These are phyloP conservation scores for Clostera curtula DNA, from an alignment of 2,888 invertebrate species.

Conservation along the genomic window DNA sequence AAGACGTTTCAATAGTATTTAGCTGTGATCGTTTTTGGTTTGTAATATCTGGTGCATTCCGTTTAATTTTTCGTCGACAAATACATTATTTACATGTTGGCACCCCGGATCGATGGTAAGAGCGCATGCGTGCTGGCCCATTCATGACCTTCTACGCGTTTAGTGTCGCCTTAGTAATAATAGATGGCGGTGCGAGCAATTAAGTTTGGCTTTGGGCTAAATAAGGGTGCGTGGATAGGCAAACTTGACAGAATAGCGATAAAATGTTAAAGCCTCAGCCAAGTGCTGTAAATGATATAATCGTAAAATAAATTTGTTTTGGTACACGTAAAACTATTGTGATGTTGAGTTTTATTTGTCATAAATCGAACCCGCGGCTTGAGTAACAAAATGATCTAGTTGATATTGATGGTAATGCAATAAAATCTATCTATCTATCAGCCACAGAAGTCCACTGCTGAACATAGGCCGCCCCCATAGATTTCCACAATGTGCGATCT, in stretches of 20 bases:
- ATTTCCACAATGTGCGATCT: too few species aligned
- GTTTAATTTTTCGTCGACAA: conserved; percentile 35
- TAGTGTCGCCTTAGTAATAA: conserved; percentile 27
- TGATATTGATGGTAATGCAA: too few species aligned
- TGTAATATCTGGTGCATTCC: neutral
- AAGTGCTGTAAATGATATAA: neutral
- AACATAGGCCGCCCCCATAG: too few species aligned
- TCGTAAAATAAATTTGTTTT: neutral
- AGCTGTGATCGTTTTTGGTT: too few species aligned
- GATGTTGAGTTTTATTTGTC: too few species aligned
- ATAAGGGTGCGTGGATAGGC: conserved; percentile 20
- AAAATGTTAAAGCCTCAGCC: conserved; percentile 19
- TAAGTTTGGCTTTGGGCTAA: conserved; percentile 24
- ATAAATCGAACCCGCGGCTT: too few species aligned
- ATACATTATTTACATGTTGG: conserved; percentile 59
- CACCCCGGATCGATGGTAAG: conserved; percentile 55
- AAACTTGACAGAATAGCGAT: conserved; percentile 15
- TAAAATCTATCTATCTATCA: too few species aligned
- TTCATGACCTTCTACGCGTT: conserved; percentile 38
- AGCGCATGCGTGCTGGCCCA: conserved; percentile 61
- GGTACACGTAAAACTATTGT: neutral
- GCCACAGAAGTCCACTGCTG: too few species aligned
- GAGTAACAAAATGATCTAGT: too few species aligned
- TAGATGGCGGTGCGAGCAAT: conserved; percentile 46
- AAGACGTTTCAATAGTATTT: too few species aligned